A percentile compares a stretch with the other conserved stretches of the same genome.
phyloP scores from a whole-genome alignment of 2,113 vertebrate genomes.

The Oreochromis spilurus region DNA sequence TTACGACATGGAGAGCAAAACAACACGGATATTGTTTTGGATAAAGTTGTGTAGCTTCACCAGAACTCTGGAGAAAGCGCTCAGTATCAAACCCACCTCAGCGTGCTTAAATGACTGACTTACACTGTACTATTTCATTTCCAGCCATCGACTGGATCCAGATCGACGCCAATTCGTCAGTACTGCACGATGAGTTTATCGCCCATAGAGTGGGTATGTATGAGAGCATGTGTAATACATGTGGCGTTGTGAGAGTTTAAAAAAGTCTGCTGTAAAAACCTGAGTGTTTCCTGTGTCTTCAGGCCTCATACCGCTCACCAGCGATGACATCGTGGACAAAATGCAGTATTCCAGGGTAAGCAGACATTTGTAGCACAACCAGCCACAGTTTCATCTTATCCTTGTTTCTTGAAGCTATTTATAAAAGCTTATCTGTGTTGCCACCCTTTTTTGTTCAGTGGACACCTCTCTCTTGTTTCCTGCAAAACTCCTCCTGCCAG shows the following conservation, averaged over 20 bases:
- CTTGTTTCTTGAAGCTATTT: rapidly evolving
- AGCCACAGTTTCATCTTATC: background rate
- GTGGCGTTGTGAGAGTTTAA: rapidly evolving
- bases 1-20: background rate
- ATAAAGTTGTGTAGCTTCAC: background rate
- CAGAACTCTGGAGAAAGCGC: background rate
- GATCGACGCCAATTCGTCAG: conserved; percentile 96
- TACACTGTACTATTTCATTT: background rate
- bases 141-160: conserved; percentile 98
- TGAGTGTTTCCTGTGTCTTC: background rate
- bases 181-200: conserved; percentile 97
- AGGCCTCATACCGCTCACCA: conserved; percentile 95
- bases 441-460: background rate
- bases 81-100: background rate
- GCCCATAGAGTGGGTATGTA: conserved; percentile 92
- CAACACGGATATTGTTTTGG: background rate
- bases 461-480: rapidly evolving
- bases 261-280: too few species aligned
- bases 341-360: conserved; percentile 92
- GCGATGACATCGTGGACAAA: conserved; percentile 97
- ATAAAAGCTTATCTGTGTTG: background rate
- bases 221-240: rapidly evolving
- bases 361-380: rapidly evolving
- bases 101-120: background rate
- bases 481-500: background rate